A percentile compares a stretch with the other conserved stretches of the same genome.
These are phyloP conservation scores for Gorsachius goisagi DNA, from an alignment of 2,113 vertebrate species.

Conservation along the genomic window DNA sequence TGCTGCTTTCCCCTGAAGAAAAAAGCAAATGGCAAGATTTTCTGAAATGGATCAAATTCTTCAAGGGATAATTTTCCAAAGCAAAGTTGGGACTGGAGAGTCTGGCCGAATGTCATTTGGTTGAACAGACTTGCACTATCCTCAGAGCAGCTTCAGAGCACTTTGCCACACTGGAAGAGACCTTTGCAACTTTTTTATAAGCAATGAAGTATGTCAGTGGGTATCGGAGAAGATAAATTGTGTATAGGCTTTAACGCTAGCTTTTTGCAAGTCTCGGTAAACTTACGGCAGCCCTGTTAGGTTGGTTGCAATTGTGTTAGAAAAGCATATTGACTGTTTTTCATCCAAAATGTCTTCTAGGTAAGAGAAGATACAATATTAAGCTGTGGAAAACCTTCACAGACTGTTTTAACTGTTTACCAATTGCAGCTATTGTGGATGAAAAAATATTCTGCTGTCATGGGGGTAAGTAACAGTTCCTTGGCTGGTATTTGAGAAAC, in stretches of 20 bases:
- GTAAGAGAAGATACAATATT: constrained; percentile 98
- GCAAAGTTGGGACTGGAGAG: neutral
- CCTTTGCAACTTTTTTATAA: neutral
- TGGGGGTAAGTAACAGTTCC: constrained; percentile 80
- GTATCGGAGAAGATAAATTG: neutral
- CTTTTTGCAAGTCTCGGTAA: neutral
- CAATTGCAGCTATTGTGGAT: constrained; percentile 97
- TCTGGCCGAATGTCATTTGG: neutral
- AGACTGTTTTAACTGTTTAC: constrained; percentile 98
- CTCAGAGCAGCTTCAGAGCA: neutral
- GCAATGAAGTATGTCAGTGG: neutral
- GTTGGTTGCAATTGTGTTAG: neutral
- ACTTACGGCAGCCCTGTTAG: neutral
- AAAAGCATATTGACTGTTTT: neutral
- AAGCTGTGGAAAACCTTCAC: constrained; percentile 99
- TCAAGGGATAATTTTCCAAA: neutral
- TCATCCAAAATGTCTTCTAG: constrained; percentile 64
- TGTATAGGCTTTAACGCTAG: neutral
- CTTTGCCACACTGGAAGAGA: neutral
- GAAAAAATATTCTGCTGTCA: constrained; percentile 99
- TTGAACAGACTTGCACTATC: neutral
- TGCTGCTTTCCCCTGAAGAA: neutral
- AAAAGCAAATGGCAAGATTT: neutral
- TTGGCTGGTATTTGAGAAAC: neutral
- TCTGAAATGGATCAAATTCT: neutral